Conservation (phyloP, 2,797 vertebrate genomes). For the Myotis myotis region DNA sequence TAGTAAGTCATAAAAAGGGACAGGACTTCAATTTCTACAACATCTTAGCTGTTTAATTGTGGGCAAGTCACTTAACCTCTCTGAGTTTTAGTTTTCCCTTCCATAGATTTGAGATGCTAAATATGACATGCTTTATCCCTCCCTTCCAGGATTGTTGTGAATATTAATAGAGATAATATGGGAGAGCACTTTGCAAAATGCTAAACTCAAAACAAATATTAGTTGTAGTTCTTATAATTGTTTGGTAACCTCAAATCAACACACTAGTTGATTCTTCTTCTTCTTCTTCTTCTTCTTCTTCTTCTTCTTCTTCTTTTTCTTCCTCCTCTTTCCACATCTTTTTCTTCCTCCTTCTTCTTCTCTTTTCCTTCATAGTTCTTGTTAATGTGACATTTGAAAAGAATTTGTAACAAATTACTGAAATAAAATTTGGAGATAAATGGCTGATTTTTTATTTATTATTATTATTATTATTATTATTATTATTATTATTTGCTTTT, state of each 20-base stretch:
- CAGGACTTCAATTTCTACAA: background rate
- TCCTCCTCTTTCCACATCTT: background rate
- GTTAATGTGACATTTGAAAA: background rate
- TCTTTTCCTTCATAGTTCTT: background rate
- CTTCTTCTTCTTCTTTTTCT: background rate
- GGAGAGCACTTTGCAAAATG: background rate
- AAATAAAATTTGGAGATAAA: slow-evolving; percentile 4
- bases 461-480: too few species aligned
- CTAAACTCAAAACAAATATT: slow-evolving; percentile 9
- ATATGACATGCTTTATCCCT: background rate
- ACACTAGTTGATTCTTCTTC: background rate
- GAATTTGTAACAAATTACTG: slow-evolving; percentile 21
- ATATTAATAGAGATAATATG: background rate
- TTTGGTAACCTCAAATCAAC: background rate
- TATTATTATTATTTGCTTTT: background rate
- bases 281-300: background rate
- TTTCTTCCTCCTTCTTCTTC: background rate
- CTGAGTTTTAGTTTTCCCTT: background rate
- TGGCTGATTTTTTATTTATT: background rate
- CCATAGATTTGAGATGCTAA: background rate
- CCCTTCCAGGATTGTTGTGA: background rate
- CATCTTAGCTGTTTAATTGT: background rate
- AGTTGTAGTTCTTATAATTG: background rate
- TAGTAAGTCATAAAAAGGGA: background rate
- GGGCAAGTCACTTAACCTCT: background rate